A percentile compares a stretch with the other conserved stretches of the same genome.
Evolutionary conservation across 2,113 vertebrate genomes (phyloP).

Genomic region (Tautogolabrus adspersus): DNA sequence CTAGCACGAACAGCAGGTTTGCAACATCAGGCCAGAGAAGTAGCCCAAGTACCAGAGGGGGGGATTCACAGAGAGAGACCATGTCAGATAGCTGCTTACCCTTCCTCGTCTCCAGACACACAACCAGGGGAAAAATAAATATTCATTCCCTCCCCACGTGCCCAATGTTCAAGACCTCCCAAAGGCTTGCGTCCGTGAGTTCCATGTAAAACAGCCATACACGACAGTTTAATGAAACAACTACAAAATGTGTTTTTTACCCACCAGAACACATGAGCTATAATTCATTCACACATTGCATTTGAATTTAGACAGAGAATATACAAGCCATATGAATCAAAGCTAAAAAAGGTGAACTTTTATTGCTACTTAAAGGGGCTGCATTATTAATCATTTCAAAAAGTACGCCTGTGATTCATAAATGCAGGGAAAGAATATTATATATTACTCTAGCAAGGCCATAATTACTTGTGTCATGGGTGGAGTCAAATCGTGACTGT

Average conservation of each 20-base stretch:
- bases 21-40: conserved; percentile 36
- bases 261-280: not conserved
- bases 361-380: not conserved
- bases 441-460: not conserved
- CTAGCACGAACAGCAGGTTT: conserved; percentile 58
- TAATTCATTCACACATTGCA: conserved; percentile 3
- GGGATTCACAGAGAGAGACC: conserved; percentile 30
- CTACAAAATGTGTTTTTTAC: not conserved
- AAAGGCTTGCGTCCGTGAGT: conserved; percentile 25
- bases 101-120: conserved; percentile 38
- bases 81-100: conserved; percentile 47
- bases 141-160: conserved; percentile 43
- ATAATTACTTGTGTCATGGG: not conserved
- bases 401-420: not conserved
- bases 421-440: not conserved
- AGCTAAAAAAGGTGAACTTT: not conserved
- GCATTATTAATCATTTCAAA: not conserved
- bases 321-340: not conserved
- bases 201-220: conserved; percentile 41
- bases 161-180: conserved; percentile 38
- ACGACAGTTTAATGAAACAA: conserved; percentile 29
- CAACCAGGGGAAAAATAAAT: conserved; percentile 44
- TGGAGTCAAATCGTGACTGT: not conserved
- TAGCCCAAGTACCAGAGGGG: conserved; percentile 23
- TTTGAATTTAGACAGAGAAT: not conserved